These are phyloP conservation scores for Styela plicata DNA, from an alignment of 23 tunicate genomes.

Conservation along the genomic window DNA sequence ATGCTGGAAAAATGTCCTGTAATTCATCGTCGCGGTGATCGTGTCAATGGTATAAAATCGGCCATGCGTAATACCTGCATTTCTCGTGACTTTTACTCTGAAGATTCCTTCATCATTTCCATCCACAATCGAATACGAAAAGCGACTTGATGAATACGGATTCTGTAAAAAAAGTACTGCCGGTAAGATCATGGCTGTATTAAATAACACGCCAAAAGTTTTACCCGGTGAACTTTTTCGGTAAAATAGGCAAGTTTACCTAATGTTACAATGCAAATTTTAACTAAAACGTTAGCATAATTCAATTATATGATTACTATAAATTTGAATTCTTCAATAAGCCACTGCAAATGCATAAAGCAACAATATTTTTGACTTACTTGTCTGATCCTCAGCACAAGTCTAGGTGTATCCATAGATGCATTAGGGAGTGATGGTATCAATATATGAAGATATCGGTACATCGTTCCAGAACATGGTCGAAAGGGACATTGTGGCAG, in stretches of 20 bases:
- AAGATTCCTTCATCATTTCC: slow-evolving; percentile 9
- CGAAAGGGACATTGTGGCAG: neutral
- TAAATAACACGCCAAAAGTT: no score
- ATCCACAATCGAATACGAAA: neutral
- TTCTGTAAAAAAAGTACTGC: neutral
- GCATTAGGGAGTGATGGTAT: slow-evolving; percentile 29
- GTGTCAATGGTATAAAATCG: no score
- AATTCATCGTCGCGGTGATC: no score
- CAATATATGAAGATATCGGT: slow-evolving; percentile 38
- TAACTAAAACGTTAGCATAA: no score
- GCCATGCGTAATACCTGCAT: no score
- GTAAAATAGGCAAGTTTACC: no score
- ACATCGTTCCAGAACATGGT: slow-evolving; percentile 13
- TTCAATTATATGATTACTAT: no score
- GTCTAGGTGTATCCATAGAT: neutral
- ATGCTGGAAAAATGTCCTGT: no score
- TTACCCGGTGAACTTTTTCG: no score
- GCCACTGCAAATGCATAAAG: neutral
- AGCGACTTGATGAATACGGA: slow-evolving; percentile 3
- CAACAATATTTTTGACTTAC: neutral
- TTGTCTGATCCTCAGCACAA: neutral
- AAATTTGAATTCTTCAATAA: neutral
- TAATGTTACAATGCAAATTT: no score
- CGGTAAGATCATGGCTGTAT: no score
- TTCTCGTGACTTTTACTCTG: neutral